Evolutionary conservation across 2,113 vertebrate species (phyloP), one percentile per base, ranked within the genome.

Genomic region (Upupa epops): DNA sequence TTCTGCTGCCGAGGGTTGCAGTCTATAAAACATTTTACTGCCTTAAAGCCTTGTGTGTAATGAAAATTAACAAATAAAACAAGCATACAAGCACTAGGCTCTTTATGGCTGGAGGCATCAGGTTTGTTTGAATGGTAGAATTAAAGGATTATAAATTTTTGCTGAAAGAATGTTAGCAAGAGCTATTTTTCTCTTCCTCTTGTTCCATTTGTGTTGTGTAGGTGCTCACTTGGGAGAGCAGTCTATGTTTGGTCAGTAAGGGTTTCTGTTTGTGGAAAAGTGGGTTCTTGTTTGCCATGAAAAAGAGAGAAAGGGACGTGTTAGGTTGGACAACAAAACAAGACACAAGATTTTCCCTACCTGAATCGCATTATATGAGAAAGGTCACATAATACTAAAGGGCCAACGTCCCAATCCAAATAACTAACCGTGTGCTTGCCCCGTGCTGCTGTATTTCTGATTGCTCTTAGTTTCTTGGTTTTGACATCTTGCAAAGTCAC

Each of bases 1-100:
- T 74, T 72, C 28, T 74, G 13, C 49, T 83, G 59, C 68, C 90
- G 56, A 89, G 34, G 17, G 26, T 58, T 91, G 76, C 49, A 88
- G 56, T n/a, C n/a, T 93, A 10, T 76, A 83, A 93, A 71, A 58
- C 81, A 13, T 34, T 75, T 83, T 69, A 86, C 31, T 84, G 42
- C 75, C 60, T 49, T 87, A 49, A 63, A 81, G 48, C 72, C 63
- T 56, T 61, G 46, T 61, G 17, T 84, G 25, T 72, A 61, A n/a
- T 72, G 83, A 77, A 91, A 94, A 93, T 77, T 54, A 93, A 76
- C 32, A 76, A 76, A 72, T 37, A 34, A 70, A 65, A 63, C 36
- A 66, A 78, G 28, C 54, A 5, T 52, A 32, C 36, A 65, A 65
- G 71, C 54, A 36, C 15, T 66, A 40, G 55, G 18, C 34, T 82